Conservation (phyloP, 2,113 vertebrate species). For the Notarius quadriscutis region DNA sequence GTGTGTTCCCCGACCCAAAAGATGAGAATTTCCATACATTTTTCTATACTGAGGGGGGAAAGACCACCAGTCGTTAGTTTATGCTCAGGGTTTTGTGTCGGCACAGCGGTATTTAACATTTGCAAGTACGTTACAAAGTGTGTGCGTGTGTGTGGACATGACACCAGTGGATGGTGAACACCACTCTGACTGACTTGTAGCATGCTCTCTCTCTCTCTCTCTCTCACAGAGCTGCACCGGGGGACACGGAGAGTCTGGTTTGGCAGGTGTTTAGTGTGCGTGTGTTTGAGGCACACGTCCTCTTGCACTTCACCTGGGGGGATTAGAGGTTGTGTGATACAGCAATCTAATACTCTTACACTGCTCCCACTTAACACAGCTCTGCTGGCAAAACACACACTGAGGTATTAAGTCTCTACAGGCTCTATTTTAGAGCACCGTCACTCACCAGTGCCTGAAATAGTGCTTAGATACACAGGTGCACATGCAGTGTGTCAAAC, state of each 20-base stretch:
- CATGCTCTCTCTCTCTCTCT: neutral
- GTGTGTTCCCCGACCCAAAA: neutral
- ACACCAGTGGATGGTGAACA: constrained; percentile 32
- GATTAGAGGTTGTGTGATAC: constrained; percentile 24
- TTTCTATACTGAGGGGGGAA: neutral
- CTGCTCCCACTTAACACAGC: constrained; percentile 18
- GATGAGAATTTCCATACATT: neutral
- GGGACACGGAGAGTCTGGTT: neutral
- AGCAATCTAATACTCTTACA: constrained; percentile 32
- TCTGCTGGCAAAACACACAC: constrained; percentile 12
- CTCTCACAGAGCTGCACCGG: neutral
- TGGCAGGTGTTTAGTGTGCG: constrained; percentile 42
- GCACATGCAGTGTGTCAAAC: neutral
- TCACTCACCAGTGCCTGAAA: neutral
- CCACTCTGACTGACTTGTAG: neutral
- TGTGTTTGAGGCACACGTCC: constrained; percentile 24
- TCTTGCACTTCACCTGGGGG: constrained; percentile 37
- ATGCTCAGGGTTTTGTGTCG: neutral
- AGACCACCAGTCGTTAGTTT: neutral
- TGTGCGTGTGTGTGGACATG: constrained; percentile 18
- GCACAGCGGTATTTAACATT: neutral
- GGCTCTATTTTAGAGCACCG: neutral
- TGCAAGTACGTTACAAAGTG: neutral
- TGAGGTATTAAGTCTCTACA: neutral
- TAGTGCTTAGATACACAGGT: constrained; percentile 2